phyloP scores from a whole-genome alignment of 2,888 invertebrate species.

The Agonopterix subpropinquella region DNA sequence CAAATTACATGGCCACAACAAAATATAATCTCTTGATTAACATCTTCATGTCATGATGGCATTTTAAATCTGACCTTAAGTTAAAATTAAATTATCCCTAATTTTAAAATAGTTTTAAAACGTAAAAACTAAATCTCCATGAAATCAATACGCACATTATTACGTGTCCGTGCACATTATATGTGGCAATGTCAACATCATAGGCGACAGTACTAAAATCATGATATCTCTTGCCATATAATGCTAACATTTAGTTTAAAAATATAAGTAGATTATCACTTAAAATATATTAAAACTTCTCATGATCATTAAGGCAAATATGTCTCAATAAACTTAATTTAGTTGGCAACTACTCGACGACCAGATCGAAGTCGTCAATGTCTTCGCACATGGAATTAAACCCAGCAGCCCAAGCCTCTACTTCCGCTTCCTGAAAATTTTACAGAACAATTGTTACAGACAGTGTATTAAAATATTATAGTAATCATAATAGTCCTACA shows the following conservation, averaged over 20 bases:
- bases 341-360: conserved; percentile 42
- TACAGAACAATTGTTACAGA: background rate
- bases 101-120: no score
- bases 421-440: conserved; percentile 67
- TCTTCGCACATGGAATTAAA: conserved; percentile 78
- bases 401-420: conserved; percentile 69
- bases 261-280: background rate
- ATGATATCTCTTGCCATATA: background rate
- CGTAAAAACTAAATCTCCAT: no score
- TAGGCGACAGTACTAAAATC: no score
- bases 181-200: no score
- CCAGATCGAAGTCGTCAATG: conserved; percentile 62
- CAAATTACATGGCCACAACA: background rate
- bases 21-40: background rate
- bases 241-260: background rate
- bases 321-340: conserved; percentile 2
- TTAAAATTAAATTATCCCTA: no score
- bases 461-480: no score
- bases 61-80: background rate
- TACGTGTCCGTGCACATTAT: no score
- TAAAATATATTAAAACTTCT: background rate
- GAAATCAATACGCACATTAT: no score
- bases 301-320: background rate
- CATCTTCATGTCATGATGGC: background rate
- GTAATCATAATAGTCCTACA: no score